phyloP scores from a whole-genome alignment of 2,888 invertebrate genomes.

The Volucella zonaria region DNA sequence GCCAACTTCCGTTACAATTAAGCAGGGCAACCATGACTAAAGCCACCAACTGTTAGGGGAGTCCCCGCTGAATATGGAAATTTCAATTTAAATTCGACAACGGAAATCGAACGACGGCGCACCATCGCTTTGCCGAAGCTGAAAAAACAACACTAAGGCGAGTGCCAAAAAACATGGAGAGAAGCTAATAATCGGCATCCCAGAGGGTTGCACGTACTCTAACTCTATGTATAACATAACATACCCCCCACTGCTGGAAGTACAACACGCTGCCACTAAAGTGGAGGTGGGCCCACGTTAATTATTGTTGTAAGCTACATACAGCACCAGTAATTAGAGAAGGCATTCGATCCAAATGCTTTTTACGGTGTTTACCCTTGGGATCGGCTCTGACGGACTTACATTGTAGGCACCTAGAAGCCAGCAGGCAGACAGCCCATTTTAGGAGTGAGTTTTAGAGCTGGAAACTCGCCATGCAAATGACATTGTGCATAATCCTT shows the following conservation, averaged over 20 bases:
- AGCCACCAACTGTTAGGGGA: slow-evolving; percentile 30
- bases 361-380: slow-evolving; percentile 62
- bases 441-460: background rate
- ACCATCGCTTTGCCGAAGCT: background rate
- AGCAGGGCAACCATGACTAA: slow-evolving; percentile 43
- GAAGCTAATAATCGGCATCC: slow-evolving; percentile 63
- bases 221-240: background rate
- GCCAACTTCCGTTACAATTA: slow-evolving; percentile 39
- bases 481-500: slow-evolving; percentile 60
- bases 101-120: slow-evolving; percentile 59
- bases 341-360: slow-evolving; percentile 67
- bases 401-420: background rate
- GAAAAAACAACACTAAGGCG: slow-evolving; percentile 53
- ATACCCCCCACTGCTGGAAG: slow-evolving; percentile 1
- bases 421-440: background rate
- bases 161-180: slow-evolving; percentile 68
- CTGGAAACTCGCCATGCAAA: slow-evolving; percentile 62
- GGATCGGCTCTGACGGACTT: slow-evolving; percentile 20
- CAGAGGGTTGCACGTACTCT: slow-evolving; percentile 21
- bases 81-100: slow-evolving; percentile 59
- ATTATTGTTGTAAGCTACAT: slow-evolving; percentile 72
- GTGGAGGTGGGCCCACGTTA: slow-evolving; percentile 55
- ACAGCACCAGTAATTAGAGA: slow-evolving; percentile 68
- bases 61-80: slow-evolving; percentile 63
- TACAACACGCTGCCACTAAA: background rate